Evolutionary conservation across 64 coral and sea anemone species (phyloP).

Genomic region (Hydrozoanthus tunicans): DNA sequence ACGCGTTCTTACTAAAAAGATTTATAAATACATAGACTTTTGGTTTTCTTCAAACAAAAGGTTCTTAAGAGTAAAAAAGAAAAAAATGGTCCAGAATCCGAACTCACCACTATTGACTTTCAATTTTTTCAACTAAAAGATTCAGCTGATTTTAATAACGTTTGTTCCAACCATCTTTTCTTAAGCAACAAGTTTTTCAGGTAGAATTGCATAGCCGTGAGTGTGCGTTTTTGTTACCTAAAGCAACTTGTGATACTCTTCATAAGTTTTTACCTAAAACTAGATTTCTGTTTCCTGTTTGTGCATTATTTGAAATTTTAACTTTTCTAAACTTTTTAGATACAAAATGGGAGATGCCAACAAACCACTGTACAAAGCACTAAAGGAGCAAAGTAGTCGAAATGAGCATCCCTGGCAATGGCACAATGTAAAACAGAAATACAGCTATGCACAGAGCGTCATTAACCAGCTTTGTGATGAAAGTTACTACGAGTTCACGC

Average conservation of each 20-base stretch:
- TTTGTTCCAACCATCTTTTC: not conserved
- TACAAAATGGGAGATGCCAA: slow-evolving; percentile 4
- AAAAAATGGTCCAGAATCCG: not conserved
- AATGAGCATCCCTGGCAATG: slow-evolving; percentile 62
- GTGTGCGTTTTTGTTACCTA: too few species aligned
- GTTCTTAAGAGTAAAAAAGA: too few species aligned
- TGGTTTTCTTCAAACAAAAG: too few species aligned
- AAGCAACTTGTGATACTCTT: too few species aligned
- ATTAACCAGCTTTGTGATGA: slow-evolving; percentile 47
- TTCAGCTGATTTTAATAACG: not conserved
- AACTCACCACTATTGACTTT: too few species aligned
- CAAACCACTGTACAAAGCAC: slow-evolving; percentile 48
- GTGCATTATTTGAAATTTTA: not conserved
- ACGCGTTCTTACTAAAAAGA: too few species aligned
- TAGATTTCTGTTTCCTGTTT: not conserved
- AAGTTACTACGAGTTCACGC: slow-evolving; percentile 62
- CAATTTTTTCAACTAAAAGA: not conserved
- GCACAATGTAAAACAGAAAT: slow-evolving; percentile 54
- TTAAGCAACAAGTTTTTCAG: too few species aligned
- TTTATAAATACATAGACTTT: too few species aligned
- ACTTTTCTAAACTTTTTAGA: too few species aligned
- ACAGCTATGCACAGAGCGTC: not conserved
- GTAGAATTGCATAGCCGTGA: too few species aligned
- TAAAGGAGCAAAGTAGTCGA: slow-evolving; percentile 56
- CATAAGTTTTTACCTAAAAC: not conserved